phyloP scores from a whole-genome alignment of 1,140 invertebrate species.

The Panulirus ornatus region DNA sequence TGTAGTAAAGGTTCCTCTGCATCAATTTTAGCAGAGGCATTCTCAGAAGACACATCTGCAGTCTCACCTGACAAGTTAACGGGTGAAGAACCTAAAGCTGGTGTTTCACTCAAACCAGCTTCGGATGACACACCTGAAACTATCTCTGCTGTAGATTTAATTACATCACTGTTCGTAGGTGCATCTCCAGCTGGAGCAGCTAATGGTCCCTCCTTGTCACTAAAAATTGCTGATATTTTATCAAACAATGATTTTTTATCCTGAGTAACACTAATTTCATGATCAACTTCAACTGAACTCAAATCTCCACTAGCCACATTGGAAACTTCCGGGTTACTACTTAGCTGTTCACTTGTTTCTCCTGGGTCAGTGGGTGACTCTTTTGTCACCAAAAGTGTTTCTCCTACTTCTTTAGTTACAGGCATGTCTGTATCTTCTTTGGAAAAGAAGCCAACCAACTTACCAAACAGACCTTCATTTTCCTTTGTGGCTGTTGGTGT shows the following conservation, averaged over 20 bases:
- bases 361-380: too few species aligned
- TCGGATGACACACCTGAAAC: neutral
- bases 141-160: neutral
- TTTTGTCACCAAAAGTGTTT: too few species aligned
- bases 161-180: neutral
- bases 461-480: neutral
- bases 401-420: too few species aligned
- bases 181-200: neutral
- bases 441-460: neutral
- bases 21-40: neutral
- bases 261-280: too few species aligned
- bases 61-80: neutral
- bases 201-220: neutral
- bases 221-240: neutral
- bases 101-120: neutral
- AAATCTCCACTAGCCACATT: neutral
- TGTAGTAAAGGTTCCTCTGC: neutral
- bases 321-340: neutral
- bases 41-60: neutral
- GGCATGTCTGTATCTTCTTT: neutral
- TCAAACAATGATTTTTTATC: neutral
- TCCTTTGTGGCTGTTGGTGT: neutral
- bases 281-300: neutral
- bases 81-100: neutral
- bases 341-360: too few species aligned